phyloP scores from a whole-genome alignment of 2,888 invertebrate species.

The Physocephala rufipes region DNA sequence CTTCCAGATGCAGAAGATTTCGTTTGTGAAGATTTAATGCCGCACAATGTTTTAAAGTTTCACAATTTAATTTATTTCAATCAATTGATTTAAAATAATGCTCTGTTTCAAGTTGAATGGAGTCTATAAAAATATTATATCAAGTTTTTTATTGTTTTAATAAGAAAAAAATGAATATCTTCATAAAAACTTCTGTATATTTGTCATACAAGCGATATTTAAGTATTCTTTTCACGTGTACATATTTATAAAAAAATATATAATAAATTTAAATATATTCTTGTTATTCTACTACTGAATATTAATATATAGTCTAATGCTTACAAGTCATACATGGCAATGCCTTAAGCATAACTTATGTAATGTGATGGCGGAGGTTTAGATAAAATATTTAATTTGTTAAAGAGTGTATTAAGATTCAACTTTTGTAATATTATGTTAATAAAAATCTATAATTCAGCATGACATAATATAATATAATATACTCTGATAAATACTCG shows the following conservation, averaged over 20 bases:
- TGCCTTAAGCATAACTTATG: background rate
- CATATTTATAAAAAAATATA: background rate
- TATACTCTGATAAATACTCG: background rate
- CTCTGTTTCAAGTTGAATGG: no score
- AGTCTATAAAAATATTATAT: no score
- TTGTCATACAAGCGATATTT: background rate
- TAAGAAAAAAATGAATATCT: background rate
- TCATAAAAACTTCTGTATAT: background rate
- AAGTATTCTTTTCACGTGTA: background rate
- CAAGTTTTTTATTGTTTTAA: no score
- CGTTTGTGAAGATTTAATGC: no score
- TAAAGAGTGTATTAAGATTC: background rate
- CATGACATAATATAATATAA: background rate
- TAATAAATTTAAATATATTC: background rate
- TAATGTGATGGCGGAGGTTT: no score
- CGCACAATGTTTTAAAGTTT: no score
- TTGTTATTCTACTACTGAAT: background rate
- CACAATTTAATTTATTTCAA: no score
- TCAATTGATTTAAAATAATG: no score
- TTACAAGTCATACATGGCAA: background rate
- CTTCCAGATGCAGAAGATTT: no score
- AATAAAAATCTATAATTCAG: background rate
- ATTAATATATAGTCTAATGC: no score
- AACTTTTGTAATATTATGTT: constrained; percentile 10
- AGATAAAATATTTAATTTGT: background rate